Evolutionary conservation across 2,113 vertebrate genomes (phyloP).

Genomic region (Pollimyrus isidori): DNA sequence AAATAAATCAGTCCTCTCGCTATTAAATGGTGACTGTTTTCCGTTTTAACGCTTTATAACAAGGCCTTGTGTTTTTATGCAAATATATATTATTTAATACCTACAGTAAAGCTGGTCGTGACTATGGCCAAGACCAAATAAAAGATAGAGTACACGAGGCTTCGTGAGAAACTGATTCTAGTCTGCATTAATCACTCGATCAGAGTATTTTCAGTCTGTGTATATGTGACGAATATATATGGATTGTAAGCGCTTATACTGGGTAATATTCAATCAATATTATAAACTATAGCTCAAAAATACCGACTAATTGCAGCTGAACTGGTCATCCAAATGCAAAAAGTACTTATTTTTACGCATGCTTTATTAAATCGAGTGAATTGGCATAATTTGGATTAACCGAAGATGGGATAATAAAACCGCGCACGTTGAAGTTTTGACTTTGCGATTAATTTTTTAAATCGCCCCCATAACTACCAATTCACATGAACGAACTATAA

Average conservation of each 20-base stretch:
- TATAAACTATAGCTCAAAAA: slow-evolving; percentile 45
- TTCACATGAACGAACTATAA: not conserved
- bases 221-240: slow-evolving; percentile 46
- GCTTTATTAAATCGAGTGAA: not conserved
- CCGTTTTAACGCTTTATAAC: slow-evolving; percentile 83
- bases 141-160: slow-evolving; percentile 50
- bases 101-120: slow-evolving; percentile 63
- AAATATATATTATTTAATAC: slow-evolving; percentile 67
- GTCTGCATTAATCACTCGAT: slow-evolving; percentile 72
- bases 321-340: not conserved
- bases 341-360: not conserved
- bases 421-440: not conserved
- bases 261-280: slow-evolving; percentile 43
- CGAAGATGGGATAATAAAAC: not conserved
- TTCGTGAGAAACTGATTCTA: slow-evolving; percentile 66
- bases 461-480: not conserved
- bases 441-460: not conserved
- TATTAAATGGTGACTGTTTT: slow-evolving; percentile 90
- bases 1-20: slow-evolving; percentile 96
- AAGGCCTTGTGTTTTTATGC: slow-evolving; percentile 76
- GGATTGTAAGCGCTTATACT: not conserved
- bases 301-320: not conserved
- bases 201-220: slow-evolving; percentile 44
- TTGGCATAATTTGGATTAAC: not conserved
- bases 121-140: slow-evolving; percentile 68